Conservation (phyloP, 1,140 invertebrate genomes). For the Saccostrea echinata region DNA sequence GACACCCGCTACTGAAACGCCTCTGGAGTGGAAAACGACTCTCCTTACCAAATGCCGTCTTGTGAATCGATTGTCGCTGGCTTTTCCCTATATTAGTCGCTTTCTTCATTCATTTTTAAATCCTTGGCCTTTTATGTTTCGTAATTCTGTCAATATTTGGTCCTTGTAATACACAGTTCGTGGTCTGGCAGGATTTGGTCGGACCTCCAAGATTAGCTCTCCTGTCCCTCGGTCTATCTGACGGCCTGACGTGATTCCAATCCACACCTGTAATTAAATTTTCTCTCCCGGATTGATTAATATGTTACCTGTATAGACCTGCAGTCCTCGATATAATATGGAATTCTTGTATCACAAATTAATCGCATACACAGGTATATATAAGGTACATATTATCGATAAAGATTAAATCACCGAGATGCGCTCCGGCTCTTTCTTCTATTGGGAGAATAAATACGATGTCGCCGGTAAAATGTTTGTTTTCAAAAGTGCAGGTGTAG, state of each 20-base stretch:
- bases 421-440: background rate
- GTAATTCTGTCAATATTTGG: constrained; percentile 11
- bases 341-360: constrained; percentile 15
- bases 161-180: constrained; percentile 27
- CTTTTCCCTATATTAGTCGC: background rate
- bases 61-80: background rate
- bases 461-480: background rate
- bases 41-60: background rate
- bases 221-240: background rate
- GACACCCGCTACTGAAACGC: constrained; percentile 31
- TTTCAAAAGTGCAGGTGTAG: constrained; percentile 18
- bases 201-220: background rate
- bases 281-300: constrained; percentile 4
- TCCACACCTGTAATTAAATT: background rate
- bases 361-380: background rate
- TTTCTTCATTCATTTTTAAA: constrained; percentile 18
- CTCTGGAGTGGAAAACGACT: background rate
- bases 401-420: constrained; percentile 15
- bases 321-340: constrained; percentile 10
- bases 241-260: background rate
- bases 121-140: background rate
- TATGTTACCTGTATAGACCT: background rate
- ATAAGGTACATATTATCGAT: constrained; percentile 35
- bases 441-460: background rate
- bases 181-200: background rate